Evolutionary conservation across 2,888 invertebrate species (phyloP).

Genomic region (Miltochrista miniata): DNA sequence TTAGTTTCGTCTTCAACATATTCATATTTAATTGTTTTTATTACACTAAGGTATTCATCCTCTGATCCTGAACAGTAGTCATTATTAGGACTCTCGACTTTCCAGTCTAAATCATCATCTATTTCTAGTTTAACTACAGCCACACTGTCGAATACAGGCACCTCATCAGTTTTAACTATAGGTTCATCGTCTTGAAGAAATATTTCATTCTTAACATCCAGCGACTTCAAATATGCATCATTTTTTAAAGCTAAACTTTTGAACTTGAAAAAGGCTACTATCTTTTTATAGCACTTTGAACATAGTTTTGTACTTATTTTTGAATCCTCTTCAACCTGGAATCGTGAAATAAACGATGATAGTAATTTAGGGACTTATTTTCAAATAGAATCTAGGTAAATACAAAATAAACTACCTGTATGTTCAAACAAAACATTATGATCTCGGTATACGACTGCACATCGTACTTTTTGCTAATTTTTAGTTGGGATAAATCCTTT

Average conservation of each 20-base stretch:
- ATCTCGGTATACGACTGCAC: slow-evolving; percentile 46
- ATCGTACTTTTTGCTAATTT: slow-evolving; percentile 32
- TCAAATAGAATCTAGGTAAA: neutral
- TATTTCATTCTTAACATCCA: slow-evolving; percentile 37
- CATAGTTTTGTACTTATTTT: slow-evolving; percentile 59
- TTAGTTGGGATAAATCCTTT: slow-evolving; percentile 50
- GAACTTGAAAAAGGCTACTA: slow-evolving; percentile 59
- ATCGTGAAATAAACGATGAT: slow-evolving; percentile 5
- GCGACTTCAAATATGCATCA: slow-evolving; percentile 50
- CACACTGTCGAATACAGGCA: neutral
- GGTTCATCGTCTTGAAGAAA: slow-evolving; percentile 20
- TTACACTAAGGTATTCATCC: slow-evolving; percentile 55
- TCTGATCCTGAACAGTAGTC: slow-evolving; percentile 49
- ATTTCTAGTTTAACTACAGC: slow-evolving; percentile 35
- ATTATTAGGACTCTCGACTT: slow-evolving; percentile 14
- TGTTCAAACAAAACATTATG: slow-evolving; percentile 61
- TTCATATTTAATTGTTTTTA: slow-evolving; percentile 53
- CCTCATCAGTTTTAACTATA: slow-evolving; percentile 23
- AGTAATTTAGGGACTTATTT: neutral
- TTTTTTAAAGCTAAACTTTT: slow-evolving; percentile 60
- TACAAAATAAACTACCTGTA: slow-evolving; percentile 49
- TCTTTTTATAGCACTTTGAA: slow-evolving; percentile 59
- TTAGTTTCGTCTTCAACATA: slow-evolving; percentile 40
- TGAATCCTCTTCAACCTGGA: slow-evolving; percentile 50
- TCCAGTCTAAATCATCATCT: slow-evolving; percentile 14